A percentile compares a stretch with the other conserved stretches of the same genome.
Conservation (phyloP, 2,113 vertebrate species). For the Guaruba guarouba region DNA sequence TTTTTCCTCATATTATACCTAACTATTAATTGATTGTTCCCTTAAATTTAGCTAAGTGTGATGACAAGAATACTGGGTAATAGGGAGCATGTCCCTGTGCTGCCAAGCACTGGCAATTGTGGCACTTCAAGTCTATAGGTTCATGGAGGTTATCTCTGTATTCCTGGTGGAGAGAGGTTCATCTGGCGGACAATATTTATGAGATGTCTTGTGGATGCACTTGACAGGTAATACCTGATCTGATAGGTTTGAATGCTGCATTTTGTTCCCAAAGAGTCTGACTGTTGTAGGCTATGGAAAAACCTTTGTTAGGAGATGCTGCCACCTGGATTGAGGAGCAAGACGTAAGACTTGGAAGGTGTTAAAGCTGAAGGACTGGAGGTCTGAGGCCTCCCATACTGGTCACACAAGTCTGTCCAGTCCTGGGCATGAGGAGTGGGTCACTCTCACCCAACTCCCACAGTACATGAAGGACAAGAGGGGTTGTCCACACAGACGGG, state of each 20-base stretch:
- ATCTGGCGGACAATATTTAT: background rate
- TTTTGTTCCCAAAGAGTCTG: background rate
- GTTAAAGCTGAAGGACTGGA: background rate
- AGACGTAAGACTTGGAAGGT: background rate
- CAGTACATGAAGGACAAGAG: background rate
- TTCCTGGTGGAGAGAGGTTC: background rate
- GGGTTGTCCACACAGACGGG: fast-evolving
- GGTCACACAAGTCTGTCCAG: background rate
- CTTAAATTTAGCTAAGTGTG: background rate
- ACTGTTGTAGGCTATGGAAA: background rate
- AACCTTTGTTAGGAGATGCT: background rate
- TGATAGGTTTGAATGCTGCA: background rate
- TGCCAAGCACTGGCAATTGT: background rate
- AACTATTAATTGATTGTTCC: background rate
- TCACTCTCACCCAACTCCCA: background rate
- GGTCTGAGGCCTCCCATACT: background rate
- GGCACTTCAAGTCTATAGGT: background rate
- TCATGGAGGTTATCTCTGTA: background rate
- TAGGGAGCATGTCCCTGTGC: fast-evolving
- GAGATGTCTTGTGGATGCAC: background rate
- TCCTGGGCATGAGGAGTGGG: fast-evolving
- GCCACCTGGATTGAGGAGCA: background rate
- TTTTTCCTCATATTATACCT: background rate
- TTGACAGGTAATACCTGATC: background rate
- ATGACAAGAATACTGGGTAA: background rate